Percentiles rank a stretch among this genome's conserved stretches.
Conservation (phyloP, 2,888 invertebrate genomes). For the Mythimna ferrago region DNA sequence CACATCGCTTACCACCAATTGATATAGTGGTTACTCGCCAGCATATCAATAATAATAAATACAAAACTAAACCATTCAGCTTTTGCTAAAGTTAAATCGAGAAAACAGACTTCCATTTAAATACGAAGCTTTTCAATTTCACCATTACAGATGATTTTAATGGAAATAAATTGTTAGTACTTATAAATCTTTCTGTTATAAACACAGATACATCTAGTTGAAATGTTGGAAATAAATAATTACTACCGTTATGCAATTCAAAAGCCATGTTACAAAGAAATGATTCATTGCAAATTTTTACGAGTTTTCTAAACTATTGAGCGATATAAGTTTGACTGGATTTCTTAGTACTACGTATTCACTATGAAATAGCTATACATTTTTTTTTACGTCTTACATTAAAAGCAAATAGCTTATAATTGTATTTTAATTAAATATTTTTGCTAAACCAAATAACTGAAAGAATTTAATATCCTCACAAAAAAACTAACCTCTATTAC, state of each 20-base stretch:
- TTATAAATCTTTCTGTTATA: slow-evolving; percentile 37
- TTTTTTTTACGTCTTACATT: no score
- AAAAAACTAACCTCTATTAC: not conserved
- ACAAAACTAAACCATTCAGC: not conserved
- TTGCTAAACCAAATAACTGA: not conserved
- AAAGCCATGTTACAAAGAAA: slow-evolving; percentile 5
- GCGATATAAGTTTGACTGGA: not conserved
- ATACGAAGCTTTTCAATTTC: slow-evolving; percentile 11
- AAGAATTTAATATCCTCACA: not conserved
- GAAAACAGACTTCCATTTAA: slow-evolving; percentile 24
- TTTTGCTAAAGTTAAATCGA: not conserved
- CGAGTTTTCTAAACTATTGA: not conserved
- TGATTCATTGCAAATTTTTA: not conserved
- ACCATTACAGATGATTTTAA: slow-evolving; percentile 5
- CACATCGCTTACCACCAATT: no score
- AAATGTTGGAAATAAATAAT: slow-evolving; percentile 7
- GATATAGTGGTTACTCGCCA: no score
- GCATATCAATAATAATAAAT: no score
- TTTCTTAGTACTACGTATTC: not conserved
- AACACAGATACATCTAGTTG: slow-evolving; percentile 16
- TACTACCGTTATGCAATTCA: not conserved
- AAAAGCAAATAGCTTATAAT: no score
- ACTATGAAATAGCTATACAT: not conserved
- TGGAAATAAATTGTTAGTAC: slow-evolving; percentile 16
- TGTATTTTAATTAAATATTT: no score